Percentiles rank a stretch among this genome's conserved stretches.
phyloP scores from a whole-genome alignment of 2,113 vertebrate genomes.

The Cyphotilapia sp. region DNA sequence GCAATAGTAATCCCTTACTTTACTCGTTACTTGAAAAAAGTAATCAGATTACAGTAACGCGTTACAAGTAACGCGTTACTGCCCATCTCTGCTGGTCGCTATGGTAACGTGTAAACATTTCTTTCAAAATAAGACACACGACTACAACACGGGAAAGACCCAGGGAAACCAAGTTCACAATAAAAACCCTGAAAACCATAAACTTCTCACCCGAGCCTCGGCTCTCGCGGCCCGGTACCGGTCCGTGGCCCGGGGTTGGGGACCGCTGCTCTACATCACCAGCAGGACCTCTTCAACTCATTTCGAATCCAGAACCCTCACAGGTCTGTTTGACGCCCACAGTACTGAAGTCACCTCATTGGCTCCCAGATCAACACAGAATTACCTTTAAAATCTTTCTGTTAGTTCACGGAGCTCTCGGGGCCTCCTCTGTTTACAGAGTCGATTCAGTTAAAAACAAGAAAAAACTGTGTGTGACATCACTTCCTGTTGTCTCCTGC shows the following conservation, averaged over 20 bases:
- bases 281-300: too few relatives aligned
- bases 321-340: not conserved
- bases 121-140: not conserved
- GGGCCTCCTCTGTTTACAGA: not conserved
- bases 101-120: rapidly evolving
- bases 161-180: rapidly evolving
- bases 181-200: not conserved
- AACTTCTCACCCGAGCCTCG: not conserved
- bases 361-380: not conserved
- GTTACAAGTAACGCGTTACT: too few relatives aligned
- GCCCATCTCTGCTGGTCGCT: not conserved
- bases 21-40: too few relatives aligned
- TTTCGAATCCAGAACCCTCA: not conserved
- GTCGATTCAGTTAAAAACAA: not conserved
- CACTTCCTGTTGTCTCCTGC: constrained; percentile 26
- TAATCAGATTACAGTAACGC: too few relatives aligned
- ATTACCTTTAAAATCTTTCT: not conserved
- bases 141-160: not conserved
- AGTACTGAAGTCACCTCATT: not conserved
- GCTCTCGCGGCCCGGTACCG: not conserved
- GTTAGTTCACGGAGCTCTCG: not conserved
- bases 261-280: not conserved
- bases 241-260: not conserved
- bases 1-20: too few relatives aligned
- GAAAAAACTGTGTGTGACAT: not conserved